These are phyloP conservation scores for Metridium senile DNA, from an alignment of 92 coral and sea anemone genomes.

Conservation along the genomic window DNA sequence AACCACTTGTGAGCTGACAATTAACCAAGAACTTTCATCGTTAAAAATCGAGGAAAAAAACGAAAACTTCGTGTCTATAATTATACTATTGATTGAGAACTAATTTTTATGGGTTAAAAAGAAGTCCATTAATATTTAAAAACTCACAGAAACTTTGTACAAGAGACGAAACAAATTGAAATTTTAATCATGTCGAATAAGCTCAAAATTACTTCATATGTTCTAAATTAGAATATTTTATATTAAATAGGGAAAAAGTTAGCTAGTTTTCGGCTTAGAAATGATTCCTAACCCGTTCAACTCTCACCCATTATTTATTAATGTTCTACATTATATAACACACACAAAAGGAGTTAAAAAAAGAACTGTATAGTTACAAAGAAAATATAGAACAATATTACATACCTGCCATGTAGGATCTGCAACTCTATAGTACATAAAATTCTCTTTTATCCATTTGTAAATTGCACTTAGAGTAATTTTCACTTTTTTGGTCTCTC, in stretches of 20 bases:
- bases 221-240: not conserved
- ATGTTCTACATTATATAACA: not conserved
- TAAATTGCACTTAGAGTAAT: slow-evolving; percentile 97
- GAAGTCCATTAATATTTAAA: not conserved
- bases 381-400: not conserved
- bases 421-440: slow-evolving; percentile 89
- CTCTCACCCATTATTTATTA: not conserved
- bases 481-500: slow-evolving; percentile 93
- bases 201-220: not conserved
- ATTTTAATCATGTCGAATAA: not conserved
- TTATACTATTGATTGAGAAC: not conserved
- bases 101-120: not conserved
- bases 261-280: slow-evolving; percentile 5
- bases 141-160: not conserved
- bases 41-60: not conserved
- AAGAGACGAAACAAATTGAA: not conserved
- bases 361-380: slow-evolving; percentile 1
- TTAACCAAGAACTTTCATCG: not conserved
- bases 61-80: not conserved
- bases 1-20: not conserved
- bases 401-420: slow-evolving; percentile 99
- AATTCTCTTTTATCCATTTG: slow-evolving; percentile 97
- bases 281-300: not conserved
- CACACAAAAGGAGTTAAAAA: not conserved
- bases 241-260: not conserved